Conservation (phyloP, 2,888 invertebrate genomes). For the Dryomyza anilis region DNA sequence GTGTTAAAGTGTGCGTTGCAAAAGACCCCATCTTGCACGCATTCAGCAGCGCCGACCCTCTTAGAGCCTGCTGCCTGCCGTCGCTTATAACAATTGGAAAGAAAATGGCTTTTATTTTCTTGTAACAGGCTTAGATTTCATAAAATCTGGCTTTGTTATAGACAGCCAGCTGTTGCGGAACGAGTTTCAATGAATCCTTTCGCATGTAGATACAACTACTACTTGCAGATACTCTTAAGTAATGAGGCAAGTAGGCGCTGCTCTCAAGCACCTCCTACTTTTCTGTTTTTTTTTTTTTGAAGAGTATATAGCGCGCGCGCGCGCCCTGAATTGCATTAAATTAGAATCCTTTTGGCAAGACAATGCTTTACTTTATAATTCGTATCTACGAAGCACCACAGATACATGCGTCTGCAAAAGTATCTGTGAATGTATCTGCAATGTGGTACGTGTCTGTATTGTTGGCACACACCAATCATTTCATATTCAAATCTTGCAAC, state of each 20-base stretch:
- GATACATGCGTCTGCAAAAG: not conserved
- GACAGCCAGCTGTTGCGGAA: too few relatives aligned
- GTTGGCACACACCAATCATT: slow-evolving; percentile 48
- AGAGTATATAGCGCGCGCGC: not conserved
- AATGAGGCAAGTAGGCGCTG: slow-evolving; percentile 51
- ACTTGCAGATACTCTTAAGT: not conserved
- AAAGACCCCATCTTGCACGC: too few relatives aligned
- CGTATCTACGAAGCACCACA: not conserved
- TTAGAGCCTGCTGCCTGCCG: too few relatives aligned
- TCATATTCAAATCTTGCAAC: slow-evolving; percentile 38
- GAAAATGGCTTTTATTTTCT: too few relatives aligned
- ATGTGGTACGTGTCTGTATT: not conserved
- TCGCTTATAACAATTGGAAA: too few relatives aligned
- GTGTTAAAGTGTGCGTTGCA: slow-evolving; percentile 2
- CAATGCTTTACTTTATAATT: not conserved
- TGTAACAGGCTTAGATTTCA: too few relatives aligned
- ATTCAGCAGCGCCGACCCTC: not conserved
- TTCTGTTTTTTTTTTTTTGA: slow-evolving; percentile 40
- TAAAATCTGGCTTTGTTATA: too few relatives aligned
- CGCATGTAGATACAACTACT: slow-evolving; percentile 8
- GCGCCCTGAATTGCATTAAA: slow-evolving; percentile 52
- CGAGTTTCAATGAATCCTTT: not conserved
- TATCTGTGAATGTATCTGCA: not conserved
- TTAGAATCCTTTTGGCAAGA: slow-evolving; percentile 43
- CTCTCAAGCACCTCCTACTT: slow-evolving; percentile 52